Conservation (phyloP, 1,140 invertebrate species). For the Varroa destructor region DNA sequence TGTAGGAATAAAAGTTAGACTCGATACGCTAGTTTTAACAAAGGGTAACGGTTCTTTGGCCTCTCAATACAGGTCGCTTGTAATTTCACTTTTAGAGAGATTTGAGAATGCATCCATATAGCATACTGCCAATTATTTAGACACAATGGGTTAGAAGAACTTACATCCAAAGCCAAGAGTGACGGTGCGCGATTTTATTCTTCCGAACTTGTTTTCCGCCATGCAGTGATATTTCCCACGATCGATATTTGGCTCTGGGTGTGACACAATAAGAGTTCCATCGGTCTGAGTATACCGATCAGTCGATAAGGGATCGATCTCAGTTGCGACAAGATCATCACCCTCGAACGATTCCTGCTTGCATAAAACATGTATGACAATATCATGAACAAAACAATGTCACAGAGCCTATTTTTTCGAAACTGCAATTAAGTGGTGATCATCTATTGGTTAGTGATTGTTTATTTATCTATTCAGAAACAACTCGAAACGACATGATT, state of each 20-base stretch:
- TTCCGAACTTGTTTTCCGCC: slow-evolving; percentile 73
- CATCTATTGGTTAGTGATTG: no score
- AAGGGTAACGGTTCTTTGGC: no score
- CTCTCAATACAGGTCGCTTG: no score
- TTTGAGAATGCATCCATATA: no score
- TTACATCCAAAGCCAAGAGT: slow-evolving; percentile 67
- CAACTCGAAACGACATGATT: no score
- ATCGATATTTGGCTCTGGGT: slow-evolving; percentile 60
- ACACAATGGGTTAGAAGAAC: slow-evolving; percentile 30
- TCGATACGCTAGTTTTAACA: no score
- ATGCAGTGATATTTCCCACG: slow-evolving; percentile 79
- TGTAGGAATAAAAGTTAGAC: no score
- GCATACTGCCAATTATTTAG: no score
- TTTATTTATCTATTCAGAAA: no score
- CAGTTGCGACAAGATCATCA: slow-evolving; percentile 50
- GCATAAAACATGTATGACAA: not conserved
- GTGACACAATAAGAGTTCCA: slow-evolving; percentile 72
- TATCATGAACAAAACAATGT: not conserved
- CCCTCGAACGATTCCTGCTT: slow-evolving; percentile 61
- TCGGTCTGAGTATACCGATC: slow-evolving; percentile 70
- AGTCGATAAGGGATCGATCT: slow-evolving; percentile 62
- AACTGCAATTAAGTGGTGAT: no score
- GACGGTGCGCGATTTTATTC: slow-evolving; percentile 72
- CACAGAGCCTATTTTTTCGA: no score
- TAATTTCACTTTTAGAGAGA: no score